Evolutionary conservation across 2,888 invertebrate genomes (phyloP).

Genomic region (Drosophila falleni): DNA sequence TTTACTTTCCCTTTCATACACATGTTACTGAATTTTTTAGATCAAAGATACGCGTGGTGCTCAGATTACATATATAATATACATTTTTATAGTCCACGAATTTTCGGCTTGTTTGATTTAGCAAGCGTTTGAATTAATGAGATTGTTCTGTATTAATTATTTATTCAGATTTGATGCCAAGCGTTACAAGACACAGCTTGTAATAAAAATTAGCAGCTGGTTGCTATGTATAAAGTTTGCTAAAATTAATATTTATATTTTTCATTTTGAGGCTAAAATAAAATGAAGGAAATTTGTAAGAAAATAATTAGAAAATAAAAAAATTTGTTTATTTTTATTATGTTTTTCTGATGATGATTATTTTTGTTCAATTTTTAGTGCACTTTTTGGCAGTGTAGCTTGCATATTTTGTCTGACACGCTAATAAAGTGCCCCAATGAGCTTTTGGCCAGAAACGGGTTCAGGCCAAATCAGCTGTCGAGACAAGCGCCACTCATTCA

Average conservation of each 20-base stretch:
- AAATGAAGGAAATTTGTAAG: too few relatives aligned
- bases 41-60: neutral
- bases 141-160: neutral
- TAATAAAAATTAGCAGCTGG: neutral
- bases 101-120: neutral
- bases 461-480: slow-evolving; percentile 64
- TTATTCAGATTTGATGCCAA: neutral
- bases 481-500: slow-evolving; percentile 67
- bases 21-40: neutral
- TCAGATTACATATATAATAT: neutral
- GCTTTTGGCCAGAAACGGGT: slow-evolving; percentile 64
- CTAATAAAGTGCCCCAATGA: slow-evolving; percentile 27
- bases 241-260: neutral
- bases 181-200: neutral
- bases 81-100: neutral
- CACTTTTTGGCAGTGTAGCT: slow-evolving; percentile 10
- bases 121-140: neutral
- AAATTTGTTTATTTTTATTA: too few relatives aligned
- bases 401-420: slow-evolving; percentile 23
- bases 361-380: neutral
- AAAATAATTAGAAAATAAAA: too few relatives aligned
- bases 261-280: too few relatives aligned
- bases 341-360: too few relatives aligned
- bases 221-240: neutral
- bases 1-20: too few relatives aligned